phyloP scores from a whole-genome alignment of 2,888 invertebrate species.

The Fragum sueziense region DNA sequence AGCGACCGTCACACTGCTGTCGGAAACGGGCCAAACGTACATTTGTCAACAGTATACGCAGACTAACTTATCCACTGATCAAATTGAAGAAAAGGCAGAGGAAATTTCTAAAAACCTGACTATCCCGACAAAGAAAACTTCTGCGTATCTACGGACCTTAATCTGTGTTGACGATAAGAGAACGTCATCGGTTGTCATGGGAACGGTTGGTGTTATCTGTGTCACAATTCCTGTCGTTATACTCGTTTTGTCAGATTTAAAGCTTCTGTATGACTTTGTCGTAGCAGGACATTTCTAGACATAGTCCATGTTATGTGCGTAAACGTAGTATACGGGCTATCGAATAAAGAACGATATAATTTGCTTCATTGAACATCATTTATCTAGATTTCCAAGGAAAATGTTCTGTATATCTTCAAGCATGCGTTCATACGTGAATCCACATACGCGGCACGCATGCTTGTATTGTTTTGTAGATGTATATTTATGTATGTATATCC shows the following conservation, averaged over 20 bases:
- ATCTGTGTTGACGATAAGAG: not conserved
- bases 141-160: not conserved
- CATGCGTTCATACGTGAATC: too few relatives aligned
- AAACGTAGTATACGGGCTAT: too few relatives aligned
- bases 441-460: too few relatives aligned
- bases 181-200: slow-evolving; percentile 12
- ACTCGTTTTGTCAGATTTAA: not conserved
- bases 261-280: not conserved
- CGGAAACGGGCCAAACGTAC: not conserved
- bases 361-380: too few relatives aligned
- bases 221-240: not conserved
- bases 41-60: not conserved
- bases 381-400: too few relatives aligned
- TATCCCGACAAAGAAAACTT: not conserved
- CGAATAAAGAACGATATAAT: too few relatives aligned
- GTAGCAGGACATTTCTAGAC: not conserved
- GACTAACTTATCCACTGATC: not conserved
- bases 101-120: not conserved
- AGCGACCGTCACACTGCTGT: not conserved
- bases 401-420: too few relatives aligned
- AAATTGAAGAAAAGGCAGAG: not conserved
- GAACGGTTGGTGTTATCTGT: slow-evolving; percentile 3
- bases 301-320: too few relatives aligned
- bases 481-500: too few relatives aligned
- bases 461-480: too few relatives aligned